A percentile compares a stretch with the other conserved stretches of the same genome.
phyloP scores from a whole-genome alignment of 64 coral and sea anemone species.

The Orbicella faveolata region DNA sequence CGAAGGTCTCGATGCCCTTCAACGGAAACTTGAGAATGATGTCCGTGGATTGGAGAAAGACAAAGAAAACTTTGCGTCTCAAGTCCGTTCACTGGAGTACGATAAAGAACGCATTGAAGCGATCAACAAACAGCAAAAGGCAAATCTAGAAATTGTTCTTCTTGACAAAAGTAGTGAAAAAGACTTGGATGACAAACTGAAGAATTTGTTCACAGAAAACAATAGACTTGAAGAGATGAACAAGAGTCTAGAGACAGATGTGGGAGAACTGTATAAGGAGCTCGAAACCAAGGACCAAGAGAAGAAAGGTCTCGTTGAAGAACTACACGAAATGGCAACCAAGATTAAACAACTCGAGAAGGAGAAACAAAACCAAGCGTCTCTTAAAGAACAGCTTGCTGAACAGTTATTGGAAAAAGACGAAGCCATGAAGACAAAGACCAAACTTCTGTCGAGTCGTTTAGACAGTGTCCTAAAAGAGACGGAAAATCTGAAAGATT shows the following conservation, averaged over 20 bases:
- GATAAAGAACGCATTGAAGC: constrained; percentile 72
- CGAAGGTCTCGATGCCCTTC: constrained; percentile 29
- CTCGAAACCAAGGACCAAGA: constrained; percentile 5
- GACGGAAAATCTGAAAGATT: constrained; percentile 48
- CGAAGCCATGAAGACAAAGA: constrained; percentile 26
- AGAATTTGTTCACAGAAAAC: constrained; percentile 57
- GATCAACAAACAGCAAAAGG: constrained; percentile 52
- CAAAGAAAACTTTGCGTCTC: constrained; percentile 35
- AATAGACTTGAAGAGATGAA: constrained; percentile 48
- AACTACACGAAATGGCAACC: constrained; percentile 21
- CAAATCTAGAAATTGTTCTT: constrained; percentile 49
- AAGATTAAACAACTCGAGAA: constrained; percentile 23
- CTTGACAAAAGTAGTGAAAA: constrained; percentile 31
- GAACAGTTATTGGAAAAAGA: constrained; percentile 49
- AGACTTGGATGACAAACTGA: constrained; percentile 35
- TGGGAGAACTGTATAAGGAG: constrained; percentile 6
- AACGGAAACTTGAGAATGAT: constrained; percentile 53
- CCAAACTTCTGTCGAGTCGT: constrained; percentile 12
- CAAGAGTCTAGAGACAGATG: constrained; percentile 25
- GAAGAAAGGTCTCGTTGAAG: background rate
- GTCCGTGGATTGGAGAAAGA: constrained; percentile 41
- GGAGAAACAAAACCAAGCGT: constrained; percentile 30
- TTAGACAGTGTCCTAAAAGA: constrained; percentile 12
- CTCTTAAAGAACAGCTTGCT: constrained; percentile 4
- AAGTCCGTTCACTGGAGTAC: constrained; percentile 36